Evolutionary conservation across 2,888 invertebrate genomes (phyloP).

Genomic region (Palloptera scutellata): DNA sequence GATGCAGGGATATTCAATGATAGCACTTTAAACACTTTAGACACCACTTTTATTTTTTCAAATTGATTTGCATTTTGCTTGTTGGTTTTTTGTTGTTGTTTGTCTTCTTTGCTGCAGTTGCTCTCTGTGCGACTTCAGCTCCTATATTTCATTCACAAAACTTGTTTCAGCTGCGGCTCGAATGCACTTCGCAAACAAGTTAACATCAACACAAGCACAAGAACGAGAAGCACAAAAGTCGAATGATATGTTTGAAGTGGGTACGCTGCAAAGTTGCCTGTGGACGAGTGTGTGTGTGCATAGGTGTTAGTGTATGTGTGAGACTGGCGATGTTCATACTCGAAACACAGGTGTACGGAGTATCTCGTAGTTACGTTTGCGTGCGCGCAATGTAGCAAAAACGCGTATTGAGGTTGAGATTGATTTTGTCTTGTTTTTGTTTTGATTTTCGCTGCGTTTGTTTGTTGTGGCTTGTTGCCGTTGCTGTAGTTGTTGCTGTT

Average conservation of each 20-base stretch:
- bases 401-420: background rate
- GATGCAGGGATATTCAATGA: too few species aligned
- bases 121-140: background rate
- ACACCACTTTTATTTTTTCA: too few species aligned
- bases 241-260: background rate
- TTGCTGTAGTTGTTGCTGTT: constrained; percentile 27
- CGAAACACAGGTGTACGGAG: too few species aligned
- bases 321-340: too few species aligned
- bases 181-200: background rate
- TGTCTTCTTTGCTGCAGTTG: background rate
- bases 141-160: constrained; percentile 3
- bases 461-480: constrained; percentile 29
- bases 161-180: background rate
- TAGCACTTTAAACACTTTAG: too few species aligned
- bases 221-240: background rate
- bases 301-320: too few species aligned
- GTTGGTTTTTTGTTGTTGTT: background rate
- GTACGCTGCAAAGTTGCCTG: background rate
- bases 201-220: background rate
- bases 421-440: constrained; percentile 32
- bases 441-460: constrained; percentile 23
- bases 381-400: too few species aligned
- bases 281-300: too few species aligned
- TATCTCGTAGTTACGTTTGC: too few species aligned
- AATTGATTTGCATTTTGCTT: background rate